Conservation (phyloP, 2,797 vertebrate species). For the Sebastiscus tertius region DNA sequence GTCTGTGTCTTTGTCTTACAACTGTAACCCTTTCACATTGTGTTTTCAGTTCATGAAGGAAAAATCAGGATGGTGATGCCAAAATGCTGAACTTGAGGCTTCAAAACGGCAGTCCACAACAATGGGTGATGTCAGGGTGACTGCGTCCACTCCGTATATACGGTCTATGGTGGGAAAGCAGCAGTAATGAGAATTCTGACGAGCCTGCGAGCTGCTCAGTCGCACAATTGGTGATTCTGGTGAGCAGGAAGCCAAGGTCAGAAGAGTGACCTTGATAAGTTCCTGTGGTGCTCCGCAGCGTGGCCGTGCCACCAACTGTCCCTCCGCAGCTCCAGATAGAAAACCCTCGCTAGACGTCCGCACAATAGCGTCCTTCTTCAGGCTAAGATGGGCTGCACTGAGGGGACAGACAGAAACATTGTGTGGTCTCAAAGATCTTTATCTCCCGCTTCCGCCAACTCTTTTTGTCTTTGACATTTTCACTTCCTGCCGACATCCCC, state of each 20-base stretch:
- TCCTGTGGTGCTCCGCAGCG: slow-evolving; percentile 69
- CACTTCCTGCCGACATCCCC: slow-evolving; percentile 65
- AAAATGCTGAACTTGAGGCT: too few relatives aligned
- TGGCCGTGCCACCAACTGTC: slow-evolving; percentile 64
- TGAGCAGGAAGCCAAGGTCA: slow-evolving; percentile 80
- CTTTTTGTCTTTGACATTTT: slow-evolving; percentile 54
- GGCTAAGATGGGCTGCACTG: slow-evolving; percentile 30
- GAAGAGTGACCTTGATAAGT: slow-evolving; percentile 73
- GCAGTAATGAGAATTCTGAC: slow-evolving; percentile 29
- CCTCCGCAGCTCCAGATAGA: slow-evolving; percentile 47
- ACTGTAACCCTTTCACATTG: too few relatives aligned
- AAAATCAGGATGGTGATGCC: too few relatives aligned
- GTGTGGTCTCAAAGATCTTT: slow-evolving; percentile 75
- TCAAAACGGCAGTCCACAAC: too few relatives aligned
- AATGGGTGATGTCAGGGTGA: too few relatives aligned
- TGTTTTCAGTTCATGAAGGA: too few relatives aligned
- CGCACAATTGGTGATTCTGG: slow-evolving; percentile 75
- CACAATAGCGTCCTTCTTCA: slow-evolving; percentile 77
- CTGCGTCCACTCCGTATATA: too few relatives aligned
- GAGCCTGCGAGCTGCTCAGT: slow-evolving; percentile 26
- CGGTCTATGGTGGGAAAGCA: too few relatives aligned
- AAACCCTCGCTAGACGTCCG: slow-evolving; percentile 36
- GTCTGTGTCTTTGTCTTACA: too few relatives aligned
- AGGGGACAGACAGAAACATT: slow-evolving; percentile 72
- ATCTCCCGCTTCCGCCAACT: slow-evolving; percentile 62